These are phyloP conservation scores for Hormaphis cornu DNA, from an alignment of 1,140 invertebrate species.

Conservation along the genomic window DNA sequence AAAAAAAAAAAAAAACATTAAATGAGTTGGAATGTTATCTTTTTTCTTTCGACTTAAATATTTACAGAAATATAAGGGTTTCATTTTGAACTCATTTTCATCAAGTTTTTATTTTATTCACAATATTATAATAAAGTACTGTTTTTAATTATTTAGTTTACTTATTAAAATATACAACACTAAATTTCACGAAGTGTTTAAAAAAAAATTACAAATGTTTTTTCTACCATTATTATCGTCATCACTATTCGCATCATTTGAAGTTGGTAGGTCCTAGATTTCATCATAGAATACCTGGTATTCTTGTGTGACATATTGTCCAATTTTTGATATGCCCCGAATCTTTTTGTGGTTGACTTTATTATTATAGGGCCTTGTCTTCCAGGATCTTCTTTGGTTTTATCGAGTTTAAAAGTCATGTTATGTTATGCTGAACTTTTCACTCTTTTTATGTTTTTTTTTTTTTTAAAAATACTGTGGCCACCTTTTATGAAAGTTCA, in stretches of 20 bases:
- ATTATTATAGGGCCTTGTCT: too few relatives aligned
- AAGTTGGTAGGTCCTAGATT: background rate
- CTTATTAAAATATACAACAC: background rate
- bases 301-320: background rate
- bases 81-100: background rate
- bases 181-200: background rate
- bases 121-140: background rate
- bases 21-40: background rate
- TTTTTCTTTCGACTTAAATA: background rate
- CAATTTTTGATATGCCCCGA: too few relatives aligned
- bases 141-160: background rate
- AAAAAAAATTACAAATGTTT: background rate
- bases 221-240: background rate
- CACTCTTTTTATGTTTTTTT: background rate
- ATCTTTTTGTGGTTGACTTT: too few relatives aligned
- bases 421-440: constrained; percentile 3
- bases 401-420: background rate
- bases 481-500: background rate
- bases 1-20: background rate
- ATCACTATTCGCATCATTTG: background rate
- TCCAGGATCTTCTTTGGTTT: background rate
- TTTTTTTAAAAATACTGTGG: constrained; percentile 12
- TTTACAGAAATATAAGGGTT: background rate
- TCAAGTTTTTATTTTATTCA: background rate
- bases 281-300: background rate